These are phyloP conservation scores for Poecilia velifera DNA, from an alignment of 2,797 vertebrate species.

Conservation along the genomic window DNA sequence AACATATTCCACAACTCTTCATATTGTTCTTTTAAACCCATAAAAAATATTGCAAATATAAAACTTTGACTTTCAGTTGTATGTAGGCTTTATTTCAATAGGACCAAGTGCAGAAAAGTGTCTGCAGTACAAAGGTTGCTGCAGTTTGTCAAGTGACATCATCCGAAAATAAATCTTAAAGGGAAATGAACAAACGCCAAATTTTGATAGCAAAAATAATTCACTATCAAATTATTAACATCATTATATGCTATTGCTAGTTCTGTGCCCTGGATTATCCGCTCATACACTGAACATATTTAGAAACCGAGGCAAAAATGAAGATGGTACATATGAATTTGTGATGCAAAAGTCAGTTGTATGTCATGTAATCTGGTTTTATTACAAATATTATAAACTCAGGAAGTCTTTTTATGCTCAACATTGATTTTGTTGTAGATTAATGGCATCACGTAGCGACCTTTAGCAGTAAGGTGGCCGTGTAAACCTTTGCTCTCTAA, in stretches of 20 bases:
- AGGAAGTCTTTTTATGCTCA: constrained; percentile 27
- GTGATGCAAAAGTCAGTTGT: not conserved
- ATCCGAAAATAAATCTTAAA: not conserved
- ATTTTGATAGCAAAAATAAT: not conserved
- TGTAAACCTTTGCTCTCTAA: not conserved
- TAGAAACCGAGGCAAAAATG: not conserved
- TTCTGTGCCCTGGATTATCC: not conserved
- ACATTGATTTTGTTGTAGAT: constrained; percentile 8
- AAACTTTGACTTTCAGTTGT: not conserved
- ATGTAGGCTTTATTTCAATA: not conserved
- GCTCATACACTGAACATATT: not conserved
- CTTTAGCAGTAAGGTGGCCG: constrained; percentile 30
- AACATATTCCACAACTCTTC: not conserved
- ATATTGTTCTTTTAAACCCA: not conserved
- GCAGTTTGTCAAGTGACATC: not conserved
- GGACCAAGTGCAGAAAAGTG: not conserved
- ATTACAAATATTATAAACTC: constrained; percentile 64
- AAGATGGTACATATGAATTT: not conserved
- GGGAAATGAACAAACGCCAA: not conserved
- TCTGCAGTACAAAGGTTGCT: not conserved
- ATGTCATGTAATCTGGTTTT: constrained; percentile 40
- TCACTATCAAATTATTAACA: not conserved
- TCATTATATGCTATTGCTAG: not conserved
- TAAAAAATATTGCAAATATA: not conserved
- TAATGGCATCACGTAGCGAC: constrained; percentile 15